Base-by-base conservation (phyloP, 2,113 vertebrate species). In the Crotalus helleri region DNA sequence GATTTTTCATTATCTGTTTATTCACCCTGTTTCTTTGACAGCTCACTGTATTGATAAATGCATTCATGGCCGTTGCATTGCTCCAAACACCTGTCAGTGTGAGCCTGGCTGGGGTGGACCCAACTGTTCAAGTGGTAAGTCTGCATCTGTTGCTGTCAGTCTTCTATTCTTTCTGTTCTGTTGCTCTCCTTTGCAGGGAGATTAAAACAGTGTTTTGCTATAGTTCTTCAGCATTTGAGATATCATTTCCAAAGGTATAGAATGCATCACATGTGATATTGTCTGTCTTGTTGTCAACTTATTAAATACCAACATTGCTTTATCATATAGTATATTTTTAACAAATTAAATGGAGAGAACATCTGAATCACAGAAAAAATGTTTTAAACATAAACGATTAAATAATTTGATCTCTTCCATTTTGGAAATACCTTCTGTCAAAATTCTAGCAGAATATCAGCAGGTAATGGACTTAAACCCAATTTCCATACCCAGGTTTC, bases 41-140 rank as follows among this genome's bases (percentile, higher is more conserved):
- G 99, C 99, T 96, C 98, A 98, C 95, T 99, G 99, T 96, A 96
- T 98, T 96, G 98, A 99, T 97, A 99, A 98, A 98, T 99, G 99
- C 91, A 98, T 99, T 95, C 99, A 99, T 0, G 99, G 99, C 93
- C 99, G 98, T 89, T 99, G 99, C 69, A 97, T 98, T 95, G 99
- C 99, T 97, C 99, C 99, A 44, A 99, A 98, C 99, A 99, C 98
- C 98, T 99, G 99, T 98, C 99, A 99, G 96, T 99, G 99, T 96
- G 99, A 99, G 97, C 99, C 99, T 29, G 99, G 99, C 95, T 99
- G 99, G 99, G 99, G 99, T 95, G 99, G 99, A 94, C 98, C 98
- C 97, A 98, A 99, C 98, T 99, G 99, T 97, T 99, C 99, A 96
- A 99, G 99, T 96, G 99, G 99, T 99, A 97, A 99, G 99, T 99